phyloP scores from a whole-genome alignment of 1,140 invertebrate genomes.

The Mercenaria mercenaria region DNA sequence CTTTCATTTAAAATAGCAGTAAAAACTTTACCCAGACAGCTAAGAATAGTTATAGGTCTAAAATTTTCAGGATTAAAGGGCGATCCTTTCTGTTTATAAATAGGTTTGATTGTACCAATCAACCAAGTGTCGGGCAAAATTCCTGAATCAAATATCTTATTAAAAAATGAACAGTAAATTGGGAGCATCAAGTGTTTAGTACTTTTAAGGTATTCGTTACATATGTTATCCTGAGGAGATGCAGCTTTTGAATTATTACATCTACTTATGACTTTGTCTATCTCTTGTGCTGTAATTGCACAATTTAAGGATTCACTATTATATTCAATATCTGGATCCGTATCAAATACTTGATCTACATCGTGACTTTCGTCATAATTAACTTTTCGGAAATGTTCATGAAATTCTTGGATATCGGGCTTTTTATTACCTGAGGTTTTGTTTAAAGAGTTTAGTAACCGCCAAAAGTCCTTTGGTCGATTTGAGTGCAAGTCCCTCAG shows the following conservation, averaged over 20 bases:
- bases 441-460: no score
- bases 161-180: background rate
- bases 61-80: background rate
- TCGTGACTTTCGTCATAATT: background rate
- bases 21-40: slow-evolving; percentile 36
- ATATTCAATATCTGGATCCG: background rate
- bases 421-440: background rate
- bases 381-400: background rate
- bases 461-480: no score
- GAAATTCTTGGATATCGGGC: background rate
- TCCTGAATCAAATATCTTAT: background rate
- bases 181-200: background rate
- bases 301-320: background rate
- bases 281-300: slow-evolving; percentile 21
- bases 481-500: no score
- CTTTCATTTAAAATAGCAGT: slow-evolving; percentile 16
- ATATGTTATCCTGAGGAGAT: background rate
- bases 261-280: background rate
- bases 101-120: background rate
- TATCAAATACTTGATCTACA: background rate
- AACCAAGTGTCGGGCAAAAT: slow-evolving; percentile 6
- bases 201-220: slow-evolving; percentile 3
- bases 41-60: slow-evolving; percentile 38
- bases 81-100: slow-evolving; percentile 30
- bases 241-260: background rate